Conservation (phyloP, 37 sponge, comb jelly and placozoan genomes). For the Petrosia ficiformis region DNA sequence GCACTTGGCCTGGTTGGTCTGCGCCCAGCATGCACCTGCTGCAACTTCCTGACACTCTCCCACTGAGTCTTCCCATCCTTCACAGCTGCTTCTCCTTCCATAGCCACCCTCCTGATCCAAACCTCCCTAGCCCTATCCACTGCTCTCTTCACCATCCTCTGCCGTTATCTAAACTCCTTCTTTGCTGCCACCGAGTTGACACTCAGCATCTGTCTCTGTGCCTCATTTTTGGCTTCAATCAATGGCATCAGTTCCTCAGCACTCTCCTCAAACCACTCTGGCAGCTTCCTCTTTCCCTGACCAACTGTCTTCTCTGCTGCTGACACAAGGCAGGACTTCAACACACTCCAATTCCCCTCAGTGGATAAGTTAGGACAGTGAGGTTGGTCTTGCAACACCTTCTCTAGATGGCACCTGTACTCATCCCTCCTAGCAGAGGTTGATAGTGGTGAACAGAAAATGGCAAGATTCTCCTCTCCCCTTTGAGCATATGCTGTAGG, state of each 20-base stretch:
- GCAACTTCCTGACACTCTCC: not conserved
- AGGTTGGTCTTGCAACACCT: constrained; percentile 9
- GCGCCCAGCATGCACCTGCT: constrained; percentile 24
- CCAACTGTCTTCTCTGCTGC: not conserved
- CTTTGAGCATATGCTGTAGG: too few relatives aligned
- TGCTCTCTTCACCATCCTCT: not conserved
- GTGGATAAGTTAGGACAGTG: not conserved
- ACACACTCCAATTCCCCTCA: too few relatives aligned
- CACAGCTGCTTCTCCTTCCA: constrained; percentile 23
- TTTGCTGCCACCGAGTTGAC: not conserved
- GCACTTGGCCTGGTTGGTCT: constrained; percentile 8
- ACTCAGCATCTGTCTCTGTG: not conserved
- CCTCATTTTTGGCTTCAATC: constrained; percentile 11
- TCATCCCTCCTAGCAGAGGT: constrained; percentile 9
- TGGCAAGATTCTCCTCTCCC: too few relatives aligned
- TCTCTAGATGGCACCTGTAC: not conserved
- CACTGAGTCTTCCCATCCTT: constrained; percentile 36
- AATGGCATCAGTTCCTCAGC: not conserved
- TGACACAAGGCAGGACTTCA: too few relatives aligned
- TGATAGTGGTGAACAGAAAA: too few relatives aligned
- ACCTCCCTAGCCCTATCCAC: constrained; percentile 1
- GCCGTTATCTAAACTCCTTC: not conserved
- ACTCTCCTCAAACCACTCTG: constrained; percentile 1
- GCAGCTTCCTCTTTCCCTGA: not conserved
- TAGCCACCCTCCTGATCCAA: not conserved